A percentile compares a stretch with the other conserved stretches of the same genome.
These are phyloP conservation scores for Brachypterus glaber DNA, from an alignment of 2,888 invertebrate species.

Conservation along the genomic window DNA sequence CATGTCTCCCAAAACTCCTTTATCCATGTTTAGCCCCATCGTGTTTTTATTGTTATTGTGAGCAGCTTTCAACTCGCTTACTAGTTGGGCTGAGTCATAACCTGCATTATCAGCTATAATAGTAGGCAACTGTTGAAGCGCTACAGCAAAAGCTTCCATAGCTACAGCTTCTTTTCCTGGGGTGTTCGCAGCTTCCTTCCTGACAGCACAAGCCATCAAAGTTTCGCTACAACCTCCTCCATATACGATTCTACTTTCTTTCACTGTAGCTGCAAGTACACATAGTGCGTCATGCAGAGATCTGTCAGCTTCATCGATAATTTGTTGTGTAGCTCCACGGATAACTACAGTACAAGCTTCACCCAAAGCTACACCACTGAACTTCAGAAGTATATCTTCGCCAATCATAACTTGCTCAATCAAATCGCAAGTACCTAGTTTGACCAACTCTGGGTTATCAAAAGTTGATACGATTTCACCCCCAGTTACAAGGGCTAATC, in stretches of 20 bases:
- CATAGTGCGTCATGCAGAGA: slow-evolving; percentile 98
- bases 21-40: slow-evolving; percentile 83
- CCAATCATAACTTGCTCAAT: slow-evolving; percentile 99
- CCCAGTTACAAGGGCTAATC: slow-evolving; percentile 89
- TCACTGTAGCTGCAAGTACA: slow-evolving; percentile 90
- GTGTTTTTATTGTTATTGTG: slow-evolving; percentile 69
- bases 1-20: slow-evolving; percentile 85
- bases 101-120: slow-evolving; percentile 98
- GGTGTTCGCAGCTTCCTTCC: slow-evolving; percentile 71
- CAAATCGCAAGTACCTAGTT: slow-evolving; percentile 85
- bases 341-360: slow-evolving; percentile 96
- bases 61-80: slow-evolving; percentile 83
- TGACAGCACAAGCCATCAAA: slow-evolving; percentile 92
- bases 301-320: slow-evolving; percentile 96
- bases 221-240: slow-evolving; percentile 91
- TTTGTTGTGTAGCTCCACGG: slow-evolving; percentile 96
- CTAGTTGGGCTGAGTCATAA: slow-evolving; percentile 90
- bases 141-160: slow-evolving; percentile 88
- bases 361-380: slow-evolving; percentile 89
- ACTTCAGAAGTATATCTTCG: slow-evolving; percentile 88
- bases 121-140: slow-evolving; percentile 82
- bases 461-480: slow-evolving; percentile 99
- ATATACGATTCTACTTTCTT: slow-evolving; percentile 81
- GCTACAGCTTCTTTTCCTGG: slow-evolving; percentile 97
- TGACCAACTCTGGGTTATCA: slow-evolving; percentile 84